phyloP scores from a whole-genome alignment of 2,888 invertebrate species.

The Trissoscelio sp. region DNA sequence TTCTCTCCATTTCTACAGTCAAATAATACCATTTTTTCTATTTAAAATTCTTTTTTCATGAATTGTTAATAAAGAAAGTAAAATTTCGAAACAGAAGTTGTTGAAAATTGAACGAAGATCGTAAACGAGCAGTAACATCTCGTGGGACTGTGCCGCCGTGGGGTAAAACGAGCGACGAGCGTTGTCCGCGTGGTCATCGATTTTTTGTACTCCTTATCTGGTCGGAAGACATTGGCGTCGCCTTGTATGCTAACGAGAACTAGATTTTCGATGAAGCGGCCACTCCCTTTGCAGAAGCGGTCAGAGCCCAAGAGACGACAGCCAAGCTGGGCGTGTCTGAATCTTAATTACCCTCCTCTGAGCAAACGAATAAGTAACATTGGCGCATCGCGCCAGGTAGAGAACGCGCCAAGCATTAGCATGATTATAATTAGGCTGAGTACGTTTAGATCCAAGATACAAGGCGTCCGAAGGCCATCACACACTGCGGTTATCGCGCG shows the following conservation, averaged over 20 bases:
- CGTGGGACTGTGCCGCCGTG: conserved; percentile 28
- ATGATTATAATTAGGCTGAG: conserved; percentile 84
- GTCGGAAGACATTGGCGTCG: conserved; percentile 58
- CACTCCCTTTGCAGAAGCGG: conserved; percentile 80
- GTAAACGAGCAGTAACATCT: not conserved
- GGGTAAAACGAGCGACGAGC: conserved; percentile 20
- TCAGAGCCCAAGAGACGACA: conserved; percentile 81
- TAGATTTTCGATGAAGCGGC: conserved; percentile 77
- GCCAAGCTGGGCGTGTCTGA: conserved; percentile 83
- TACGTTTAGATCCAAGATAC: conserved; percentile 82
- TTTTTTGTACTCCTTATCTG: conserved; percentile 63
- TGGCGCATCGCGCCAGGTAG: conserved; percentile 69
- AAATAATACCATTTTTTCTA: too few relatives aligned
- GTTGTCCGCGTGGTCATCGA: conserved; percentile 39
- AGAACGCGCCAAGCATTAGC: conserved; percentile 79
- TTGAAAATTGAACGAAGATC: not conserved
- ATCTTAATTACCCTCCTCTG: conserved; percentile 82
- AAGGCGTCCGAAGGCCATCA: conserved; percentile 75
- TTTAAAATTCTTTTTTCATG: too few relatives aligned
- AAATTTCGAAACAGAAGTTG: not conserved
- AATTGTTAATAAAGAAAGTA: too few relatives aligned
- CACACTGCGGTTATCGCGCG: conserved; percentile 71
- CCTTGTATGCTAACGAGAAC: conserved; percentile 79
- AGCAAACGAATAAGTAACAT: conserved; percentile 79
- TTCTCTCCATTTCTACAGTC: too few relatives aligned